Evolutionary conservation across 1,140 invertebrate genomes (phyloP).

Genomic region (Diabrotica undecimpunctata): DNA sequence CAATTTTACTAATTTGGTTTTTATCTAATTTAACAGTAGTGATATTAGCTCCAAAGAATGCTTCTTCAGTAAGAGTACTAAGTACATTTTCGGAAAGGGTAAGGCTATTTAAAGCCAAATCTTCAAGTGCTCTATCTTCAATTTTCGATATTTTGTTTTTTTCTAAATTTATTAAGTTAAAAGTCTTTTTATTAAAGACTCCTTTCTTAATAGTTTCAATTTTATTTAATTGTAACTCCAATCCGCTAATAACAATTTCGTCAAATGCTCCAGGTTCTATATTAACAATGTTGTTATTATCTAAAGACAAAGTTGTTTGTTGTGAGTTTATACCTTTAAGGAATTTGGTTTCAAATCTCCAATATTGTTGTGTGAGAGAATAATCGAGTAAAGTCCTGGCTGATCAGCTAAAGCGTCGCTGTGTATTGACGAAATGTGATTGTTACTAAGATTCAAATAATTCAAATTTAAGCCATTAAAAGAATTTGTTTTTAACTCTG

Average conservation of each 20-base stretch:
- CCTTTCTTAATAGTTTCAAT: slow-evolving; percentile 4
- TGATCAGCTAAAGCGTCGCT: background rate
- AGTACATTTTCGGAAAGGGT: background rate
- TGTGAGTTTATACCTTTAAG: background rate
- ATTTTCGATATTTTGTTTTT: slow-evolving; percentile 2
- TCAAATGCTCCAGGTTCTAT: background rate
- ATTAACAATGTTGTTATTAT: background rate
- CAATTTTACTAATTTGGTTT: background rate
- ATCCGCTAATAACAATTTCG: background rate
- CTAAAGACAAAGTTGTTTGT: background rate
- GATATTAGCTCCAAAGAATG: background rate
- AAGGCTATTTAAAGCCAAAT: background rate
- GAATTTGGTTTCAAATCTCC: slow-evolving; percentile 4
- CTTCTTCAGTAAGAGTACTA: background rate
- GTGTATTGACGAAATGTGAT: background rate
- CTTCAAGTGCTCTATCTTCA: slow-evolving; percentile 1
- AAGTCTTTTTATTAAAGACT: background rate
- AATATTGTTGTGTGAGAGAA: background rate
- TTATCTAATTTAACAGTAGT: background rate
- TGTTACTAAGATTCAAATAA: background rate
- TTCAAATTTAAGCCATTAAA: slow-evolving; percentile 1
- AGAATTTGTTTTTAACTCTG: background rate
- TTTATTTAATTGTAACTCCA: background rate
- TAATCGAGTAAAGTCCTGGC: background rate
- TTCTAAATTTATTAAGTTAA: background rate